A percentile compares a stretch with the other conserved stretches of the same genome.
These are phyloP conservation scores for Trichonephila inaurata DNA, from an alignment of 1,140 invertebrate genomes.

Conservation along the genomic window DNA sequence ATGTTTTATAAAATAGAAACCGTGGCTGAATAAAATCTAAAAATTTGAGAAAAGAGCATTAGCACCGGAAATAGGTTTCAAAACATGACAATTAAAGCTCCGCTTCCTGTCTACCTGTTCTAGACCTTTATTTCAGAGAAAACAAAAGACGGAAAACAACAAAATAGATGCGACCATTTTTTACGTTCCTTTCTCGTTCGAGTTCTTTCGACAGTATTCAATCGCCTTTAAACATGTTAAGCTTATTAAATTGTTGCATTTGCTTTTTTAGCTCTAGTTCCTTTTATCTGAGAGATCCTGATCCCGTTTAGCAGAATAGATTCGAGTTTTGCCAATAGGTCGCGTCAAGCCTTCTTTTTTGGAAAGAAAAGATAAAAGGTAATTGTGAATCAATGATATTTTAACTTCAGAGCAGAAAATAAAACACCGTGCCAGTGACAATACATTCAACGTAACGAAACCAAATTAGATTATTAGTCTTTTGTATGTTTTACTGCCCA, in stretches of 20 bases:
- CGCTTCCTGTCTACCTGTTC: constrained; percentile 2
- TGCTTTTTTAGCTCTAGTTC: not conserved
- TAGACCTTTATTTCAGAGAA: not conserved
- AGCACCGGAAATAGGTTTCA: not conserved
- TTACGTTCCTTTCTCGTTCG: not conserved
- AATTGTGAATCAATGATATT: not conserved
- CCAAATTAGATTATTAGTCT: too few relatives aligned
- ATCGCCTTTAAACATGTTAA: not conserved
- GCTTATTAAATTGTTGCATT: not conserved
- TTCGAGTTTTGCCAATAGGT: not conserved
- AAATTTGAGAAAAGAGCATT: not conserved
- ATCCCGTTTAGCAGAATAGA: not conserved
- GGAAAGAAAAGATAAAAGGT: not conserved
- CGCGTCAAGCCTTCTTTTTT: not conserved
- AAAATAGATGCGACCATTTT: not conserved
- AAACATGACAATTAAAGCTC: not conserved
- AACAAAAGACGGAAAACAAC: not conserved
- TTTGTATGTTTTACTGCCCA: too few relatives aligned
- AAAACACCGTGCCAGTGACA: too few relatives aligned
- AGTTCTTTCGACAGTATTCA: not conserved
- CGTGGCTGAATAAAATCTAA: not conserved
- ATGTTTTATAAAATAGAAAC: not conserved
- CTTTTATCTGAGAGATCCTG: not conserved
- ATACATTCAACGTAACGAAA: too few relatives aligned
- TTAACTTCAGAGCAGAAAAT: too few relatives aligned